phyloP scores from a whole-genome alignment of 2,888 invertebrate genomes.

The Idaea straminata region DNA sequence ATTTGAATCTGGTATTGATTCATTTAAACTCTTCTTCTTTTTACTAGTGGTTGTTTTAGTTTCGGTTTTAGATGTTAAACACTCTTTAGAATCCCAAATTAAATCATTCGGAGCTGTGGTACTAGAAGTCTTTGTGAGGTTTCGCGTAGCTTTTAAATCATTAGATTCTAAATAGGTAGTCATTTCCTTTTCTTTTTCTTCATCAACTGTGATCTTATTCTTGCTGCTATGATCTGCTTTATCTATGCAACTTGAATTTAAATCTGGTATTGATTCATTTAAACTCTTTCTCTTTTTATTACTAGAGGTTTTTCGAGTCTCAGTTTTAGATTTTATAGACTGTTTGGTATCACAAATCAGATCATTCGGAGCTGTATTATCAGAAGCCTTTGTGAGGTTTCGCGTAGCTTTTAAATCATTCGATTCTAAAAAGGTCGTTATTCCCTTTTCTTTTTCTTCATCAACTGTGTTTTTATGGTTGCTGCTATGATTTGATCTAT shows the following conservation, averaged over 20 bases:
- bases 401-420: background rate
- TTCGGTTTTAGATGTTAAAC: background rate
- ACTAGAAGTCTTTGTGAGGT: background rate
- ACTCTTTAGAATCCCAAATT: background rate
- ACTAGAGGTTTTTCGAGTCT: background rate
- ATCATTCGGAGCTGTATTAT: background rate
- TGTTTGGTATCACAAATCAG: background rate
- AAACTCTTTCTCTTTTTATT: background rate
- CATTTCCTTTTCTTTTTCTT: background rate
- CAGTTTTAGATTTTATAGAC: background rate
- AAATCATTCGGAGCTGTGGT: background rate
- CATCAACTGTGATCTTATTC: background rate
- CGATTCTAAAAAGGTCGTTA: background rate
- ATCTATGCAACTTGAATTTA: background rate
- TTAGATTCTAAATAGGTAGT: background rate
- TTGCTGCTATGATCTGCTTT: background rate
- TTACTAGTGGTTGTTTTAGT: background rate
- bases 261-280: background rate
- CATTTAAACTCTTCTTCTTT: background rate
- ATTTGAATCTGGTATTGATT: background rate
- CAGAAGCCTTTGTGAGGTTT: background rate
- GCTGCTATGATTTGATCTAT: background rate
- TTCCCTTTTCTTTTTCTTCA: background rate
- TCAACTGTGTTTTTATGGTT: background rate
- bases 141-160: background rate